These are phyloP conservation scores for Chionoecetes opilio DNA, from an alignment of 1,140 invertebrate species.

Conservation along the genomic window DNA sequence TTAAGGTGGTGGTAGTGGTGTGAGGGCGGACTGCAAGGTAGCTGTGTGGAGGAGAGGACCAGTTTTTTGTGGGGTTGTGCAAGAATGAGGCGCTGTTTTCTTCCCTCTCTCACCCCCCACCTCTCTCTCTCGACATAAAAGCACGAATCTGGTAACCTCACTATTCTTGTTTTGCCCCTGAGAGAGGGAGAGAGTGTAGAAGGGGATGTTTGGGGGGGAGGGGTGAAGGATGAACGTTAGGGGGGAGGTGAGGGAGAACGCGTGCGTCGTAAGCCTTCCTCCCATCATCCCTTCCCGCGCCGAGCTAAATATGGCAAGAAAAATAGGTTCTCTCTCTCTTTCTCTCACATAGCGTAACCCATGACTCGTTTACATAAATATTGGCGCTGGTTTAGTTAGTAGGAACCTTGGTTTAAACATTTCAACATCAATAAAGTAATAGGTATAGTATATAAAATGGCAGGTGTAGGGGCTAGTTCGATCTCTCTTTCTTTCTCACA, in stretches of 20 bases:
- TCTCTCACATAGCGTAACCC: neutral
- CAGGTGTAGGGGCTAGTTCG: too few species aligned
- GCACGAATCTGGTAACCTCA: neutral
- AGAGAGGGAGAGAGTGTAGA: constrained; percentile 25
- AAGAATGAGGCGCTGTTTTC: neutral
- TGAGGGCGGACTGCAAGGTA: too few species aligned
- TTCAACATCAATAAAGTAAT: too few species aligned
- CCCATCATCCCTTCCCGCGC: neutral
- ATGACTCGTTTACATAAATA: too few species aligned
- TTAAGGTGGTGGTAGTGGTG: too few species aligned
- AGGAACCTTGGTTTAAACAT: too few species aligned
- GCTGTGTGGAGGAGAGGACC: neutral
- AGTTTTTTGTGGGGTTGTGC: neutral
- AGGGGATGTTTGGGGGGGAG: neutral
- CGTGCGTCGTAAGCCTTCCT: neutral
- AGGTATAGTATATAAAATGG: too few species aligned
- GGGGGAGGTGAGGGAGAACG: neutral
- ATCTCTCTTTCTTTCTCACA: too few species aligned
- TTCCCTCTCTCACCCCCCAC: neutral
- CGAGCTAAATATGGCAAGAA: neutral
- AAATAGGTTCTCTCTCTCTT: neutral
- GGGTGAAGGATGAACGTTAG: neutral
- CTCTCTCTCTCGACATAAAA: too few species aligned
- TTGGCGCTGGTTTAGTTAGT: too few species aligned
- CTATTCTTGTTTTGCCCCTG: neutral